These are phyloP conservation scores for Drosophila neocordata DNA, from an alignment of 1,140 invertebrate species.

Conservation along the genomic window DNA sequence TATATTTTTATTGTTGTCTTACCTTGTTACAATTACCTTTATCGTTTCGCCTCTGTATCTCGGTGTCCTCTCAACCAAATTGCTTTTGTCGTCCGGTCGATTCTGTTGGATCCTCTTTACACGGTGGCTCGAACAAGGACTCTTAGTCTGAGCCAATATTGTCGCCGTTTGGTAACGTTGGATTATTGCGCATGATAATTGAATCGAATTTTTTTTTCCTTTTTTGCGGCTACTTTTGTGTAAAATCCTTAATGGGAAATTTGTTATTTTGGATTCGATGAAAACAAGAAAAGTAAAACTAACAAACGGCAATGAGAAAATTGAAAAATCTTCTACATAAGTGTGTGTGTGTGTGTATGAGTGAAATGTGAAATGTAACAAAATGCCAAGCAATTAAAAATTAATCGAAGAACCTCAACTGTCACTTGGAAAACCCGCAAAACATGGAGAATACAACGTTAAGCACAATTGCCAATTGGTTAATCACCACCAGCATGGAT, in stretches of 20 bases:
- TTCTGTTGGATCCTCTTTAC: slow-evolving; percentile 10
- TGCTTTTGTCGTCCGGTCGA: slow-evolving; percentile 43
- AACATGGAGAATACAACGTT: slow-evolving; percentile 46
- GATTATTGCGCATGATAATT: slow-evolving; percentile 67
- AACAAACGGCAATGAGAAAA: slow-evolving; percentile 19
- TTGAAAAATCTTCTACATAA: slow-evolving; percentile 43
- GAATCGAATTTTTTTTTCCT: slow-evolving; percentile 42
- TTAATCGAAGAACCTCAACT: slow-evolving; percentile 13
- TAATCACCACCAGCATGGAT: slow-evolving; percentile 9
- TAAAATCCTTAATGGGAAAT: slow-evolving; percentile 72
- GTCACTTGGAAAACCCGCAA: background rate
- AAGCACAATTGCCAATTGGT: background rate
- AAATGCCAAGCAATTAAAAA: slow-evolving; percentile 31
- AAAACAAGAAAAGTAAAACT: slow-evolving; percentile 18
- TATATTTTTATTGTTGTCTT: slow-evolving; percentile 55
- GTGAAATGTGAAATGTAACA: slow-evolving; percentile 59
- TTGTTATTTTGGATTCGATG: slow-evolving; percentile 65
- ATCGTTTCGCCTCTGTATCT: slow-evolving; percentile 19
- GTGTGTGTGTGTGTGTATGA: slow-evolving; percentile 20
- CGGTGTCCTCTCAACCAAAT: slow-evolving; percentile 38
- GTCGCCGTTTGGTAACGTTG: slow-evolving; percentile 10
- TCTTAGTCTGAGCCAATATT: slow-evolving; percentile 7
- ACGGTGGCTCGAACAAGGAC: slow-evolving; percentile 4
- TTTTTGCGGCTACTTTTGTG: slow-evolving; percentile 27
- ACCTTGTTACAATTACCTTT: slow-evolving; percentile 71